Percentiles rank a stretch among this genome's conserved stretches.
Conservation (phyloP, 1,140 invertebrate genomes). For the Drosophila santomea region DNA sequence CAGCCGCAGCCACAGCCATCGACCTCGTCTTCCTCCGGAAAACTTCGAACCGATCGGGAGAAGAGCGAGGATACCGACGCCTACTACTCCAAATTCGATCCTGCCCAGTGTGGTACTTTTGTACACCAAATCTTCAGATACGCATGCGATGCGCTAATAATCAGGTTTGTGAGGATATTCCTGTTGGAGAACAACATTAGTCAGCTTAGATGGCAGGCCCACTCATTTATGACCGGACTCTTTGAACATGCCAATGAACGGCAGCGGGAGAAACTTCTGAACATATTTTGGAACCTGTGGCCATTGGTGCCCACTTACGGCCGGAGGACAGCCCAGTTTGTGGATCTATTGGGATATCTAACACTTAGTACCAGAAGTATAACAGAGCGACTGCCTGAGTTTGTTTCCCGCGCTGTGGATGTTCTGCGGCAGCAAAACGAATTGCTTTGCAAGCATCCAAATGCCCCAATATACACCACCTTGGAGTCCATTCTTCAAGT, state of each 20-base stretch:
- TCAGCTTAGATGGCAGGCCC: conserved; percentile 97
- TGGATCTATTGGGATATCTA: conserved; percentile 97
- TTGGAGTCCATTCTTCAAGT: conserved; percentile 96
- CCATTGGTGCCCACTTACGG: conserved; percentile 95
- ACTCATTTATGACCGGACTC: conserved; percentile 93
- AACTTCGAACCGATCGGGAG: conserved; percentile 87
- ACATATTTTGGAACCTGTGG: conserved; percentile 96
- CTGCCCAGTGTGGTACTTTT: conserved; percentile 88
- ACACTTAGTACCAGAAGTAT: conserved; percentile 90
- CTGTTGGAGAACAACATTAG: conserved; percentile 97
- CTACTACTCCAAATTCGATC: conserved; percentile 89
- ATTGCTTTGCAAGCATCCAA: conserved; percentile 95
- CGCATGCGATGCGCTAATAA: conserved; percentile 88
- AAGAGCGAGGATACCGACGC: conserved; percentile 89
- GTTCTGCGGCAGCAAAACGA: conserved; percentile 95
- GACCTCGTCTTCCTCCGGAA: conserved; percentile 44
- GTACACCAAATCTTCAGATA: conserved; percentile 90
- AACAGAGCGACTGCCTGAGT: conserved; percentile 88
- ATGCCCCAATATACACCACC: conserved; percentile 96
- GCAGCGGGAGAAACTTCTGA: conserved; percentile 92
- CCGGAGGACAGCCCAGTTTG: conserved; percentile 97
- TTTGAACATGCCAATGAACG: conserved; percentile 92
- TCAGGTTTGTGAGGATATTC: conserved; percentile 95
- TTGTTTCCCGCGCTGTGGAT: conserved; percentile 93
- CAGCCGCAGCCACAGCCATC: conserved; percentile 22